Percentiles rank a stretch among this genome's conserved stretches.
Conservation (phyloP, 2,888 invertebrate genomes). For the Tridacna gigas region DNA sequence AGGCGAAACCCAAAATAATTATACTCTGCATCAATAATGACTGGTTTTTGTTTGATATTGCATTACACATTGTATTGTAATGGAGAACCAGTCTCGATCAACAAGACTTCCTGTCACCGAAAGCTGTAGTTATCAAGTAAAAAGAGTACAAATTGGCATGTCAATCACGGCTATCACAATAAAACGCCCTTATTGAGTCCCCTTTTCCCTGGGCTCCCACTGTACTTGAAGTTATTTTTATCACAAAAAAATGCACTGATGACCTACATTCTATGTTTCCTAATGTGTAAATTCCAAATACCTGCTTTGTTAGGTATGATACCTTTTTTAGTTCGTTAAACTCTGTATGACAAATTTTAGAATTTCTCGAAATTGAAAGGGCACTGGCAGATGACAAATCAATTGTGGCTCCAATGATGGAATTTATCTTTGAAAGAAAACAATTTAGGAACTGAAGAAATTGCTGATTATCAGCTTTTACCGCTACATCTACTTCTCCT, state of each 20-base stretch:
- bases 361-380: too few relatives aligned
- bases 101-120: slow-evolving; percentile 24
- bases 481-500: too few relatives aligned
- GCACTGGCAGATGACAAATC: too few relatives aligned
- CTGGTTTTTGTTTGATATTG: slow-evolving; percentile 13
- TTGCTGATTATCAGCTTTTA: too few relatives aligned
- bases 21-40: slow-evolving; percentile 10
- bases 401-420: too few relatives aligned
- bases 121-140: slow-evolving; percentile 18
- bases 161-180: slow-evolving; percentile 13
- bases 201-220: neutral
- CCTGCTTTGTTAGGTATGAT: neutral
- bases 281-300: neutral
- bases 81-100: neutral
- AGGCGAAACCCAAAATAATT: neutral
- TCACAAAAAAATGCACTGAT: neutral
- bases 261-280: neutral
- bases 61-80: slow-evolving; percentile 18
- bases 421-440: too few relatives aligned
- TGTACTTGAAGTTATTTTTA: neutral
- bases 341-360: neutral
- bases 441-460: too few relatives aligned
- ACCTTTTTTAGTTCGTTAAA: neutral
- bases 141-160: slow-evolving; percentile 16
- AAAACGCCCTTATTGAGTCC: slow-evolving; percentile 1